phyloP scores from a whole-genome alignment of 2,797 vertebrate species.

The Valencia hispanica region DNA sequence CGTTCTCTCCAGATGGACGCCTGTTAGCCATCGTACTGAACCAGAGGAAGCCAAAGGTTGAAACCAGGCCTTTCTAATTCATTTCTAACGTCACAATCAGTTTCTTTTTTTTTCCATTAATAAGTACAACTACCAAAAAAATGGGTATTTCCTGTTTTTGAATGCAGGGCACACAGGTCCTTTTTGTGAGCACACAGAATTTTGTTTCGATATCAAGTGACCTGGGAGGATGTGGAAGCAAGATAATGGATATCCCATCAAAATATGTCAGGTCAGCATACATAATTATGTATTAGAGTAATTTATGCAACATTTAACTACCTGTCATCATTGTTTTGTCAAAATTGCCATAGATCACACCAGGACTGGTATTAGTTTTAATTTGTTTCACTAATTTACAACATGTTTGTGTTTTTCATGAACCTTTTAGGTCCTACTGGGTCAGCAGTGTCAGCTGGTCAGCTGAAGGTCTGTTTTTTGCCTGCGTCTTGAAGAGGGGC shows the following conservation, averaged over 20 bases:
- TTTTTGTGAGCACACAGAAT: slow-evolving; percentile 91
- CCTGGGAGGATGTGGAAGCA: slow-evolving; percentile 92
- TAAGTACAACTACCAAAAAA: not conserved
- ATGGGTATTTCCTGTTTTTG: slow-evolving; percentile 20
- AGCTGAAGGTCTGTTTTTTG: slow-evolving; percentile 87
- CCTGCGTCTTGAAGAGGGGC: slow-evolving; percentile 94
- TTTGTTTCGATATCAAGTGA: slow-evolving; percentile 85
- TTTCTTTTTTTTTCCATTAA: not conserved
- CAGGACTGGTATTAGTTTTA: not conserved
- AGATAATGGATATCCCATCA: slow-evolving; percentile 78
- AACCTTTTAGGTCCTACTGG: slow-evolving; percentile 91
- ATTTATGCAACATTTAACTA: not conserved
- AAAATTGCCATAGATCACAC: not conserved
- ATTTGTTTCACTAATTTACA: not conserved
- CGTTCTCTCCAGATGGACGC: slow-evolving; percentile 89
- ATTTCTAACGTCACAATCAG: not conserved
- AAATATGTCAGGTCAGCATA: slow-evolving; percentile 86
- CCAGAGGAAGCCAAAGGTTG: slow-evolving; percentile 90
- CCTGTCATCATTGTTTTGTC: not conserved
- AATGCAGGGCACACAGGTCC: slow-evolving; percentile 88
- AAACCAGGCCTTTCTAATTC: not conserved
- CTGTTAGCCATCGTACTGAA: slow-evolving; percentile 89
- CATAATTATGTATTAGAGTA: not conserved
- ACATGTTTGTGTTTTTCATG: slow-evolving; percentile 2
- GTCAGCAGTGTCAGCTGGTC: slow-evolving; percentile 92